Evolutionary conservation across 2,797 vertebrate species (phyloP).

Genomic region (Sus cebifrons): DNA sequence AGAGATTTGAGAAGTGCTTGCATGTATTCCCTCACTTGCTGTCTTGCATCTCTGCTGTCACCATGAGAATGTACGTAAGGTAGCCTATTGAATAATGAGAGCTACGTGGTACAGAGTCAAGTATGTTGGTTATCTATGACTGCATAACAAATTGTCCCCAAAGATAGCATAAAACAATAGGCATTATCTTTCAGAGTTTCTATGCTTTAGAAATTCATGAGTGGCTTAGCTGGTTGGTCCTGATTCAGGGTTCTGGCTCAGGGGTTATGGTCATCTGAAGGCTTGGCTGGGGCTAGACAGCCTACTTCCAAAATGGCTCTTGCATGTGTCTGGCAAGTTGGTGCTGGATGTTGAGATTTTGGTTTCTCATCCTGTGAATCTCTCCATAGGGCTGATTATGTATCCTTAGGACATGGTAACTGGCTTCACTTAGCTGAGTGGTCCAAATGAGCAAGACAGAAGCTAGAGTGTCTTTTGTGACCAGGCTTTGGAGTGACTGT

Average conservation of each 20-base stretch:
- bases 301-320: background rate
- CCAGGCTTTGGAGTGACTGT: background rate
- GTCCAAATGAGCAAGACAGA: conserved; percentile 4
- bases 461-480: background rate
- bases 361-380: background rate
- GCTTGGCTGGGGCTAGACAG: background rate
- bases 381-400: background rate
- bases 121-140: background rate
- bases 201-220: conserved; percentile 14
- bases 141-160: background rate
- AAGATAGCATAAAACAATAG: background rate
- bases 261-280: background rate
- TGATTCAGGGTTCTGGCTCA: background rate
- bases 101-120: background rate
- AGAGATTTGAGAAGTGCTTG: conserved; percentile 27
- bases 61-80: background rate
- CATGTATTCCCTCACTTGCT: background rate
- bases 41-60: background rate
- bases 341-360: background rate
- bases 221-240: background rate
- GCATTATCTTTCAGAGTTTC: background rate
- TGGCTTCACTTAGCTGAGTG: background rate
- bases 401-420: background rate
- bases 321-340: background rate
- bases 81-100: background rate